Percentiles rank a stretch among this genome's conserved stretches.
These are phyloP conservation scores for Cyaniris semiargus DNA, from an alignment of 2,888 invertebrate genomes.

Conservation along the genomic window DNA sequence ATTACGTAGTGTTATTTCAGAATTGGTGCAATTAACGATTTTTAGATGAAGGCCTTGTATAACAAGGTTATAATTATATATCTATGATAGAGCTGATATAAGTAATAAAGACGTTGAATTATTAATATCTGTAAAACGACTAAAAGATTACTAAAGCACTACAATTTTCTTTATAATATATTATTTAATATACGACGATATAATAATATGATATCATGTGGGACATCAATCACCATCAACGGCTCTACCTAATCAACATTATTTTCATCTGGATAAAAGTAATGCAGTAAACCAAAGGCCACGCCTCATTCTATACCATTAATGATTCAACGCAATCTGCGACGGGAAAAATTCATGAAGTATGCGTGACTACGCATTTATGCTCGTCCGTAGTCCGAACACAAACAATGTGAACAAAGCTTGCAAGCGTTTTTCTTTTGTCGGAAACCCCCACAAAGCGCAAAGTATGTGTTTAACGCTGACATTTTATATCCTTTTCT, in stretches of 20 bases:
- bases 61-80: neutral
- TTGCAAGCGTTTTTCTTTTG: conserved; percentile 9
- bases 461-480: neutral
- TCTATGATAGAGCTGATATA: neutral
- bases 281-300: conserved; percentile 13
- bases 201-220: no score
- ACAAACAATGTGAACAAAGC: conserved; percentile 16
- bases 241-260: neutral
- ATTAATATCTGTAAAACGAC: no score
- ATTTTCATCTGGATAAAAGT: neutral
- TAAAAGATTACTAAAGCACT: no score
- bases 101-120: no score
- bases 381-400: neutral
- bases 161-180: no score
- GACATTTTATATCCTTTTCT: neutral
- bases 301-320: conserved; percentile 8
- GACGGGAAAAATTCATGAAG: conserved; percentile 19
- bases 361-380: conserved; percentile 18
- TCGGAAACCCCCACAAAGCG: neutral
- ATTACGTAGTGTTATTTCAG: neutral
- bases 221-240: no score
- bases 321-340: conserved; percentile 17
- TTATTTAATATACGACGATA: no score
- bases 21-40: neutral
- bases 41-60: neutral